Evolutionary conservation across 2,888 invertebrate genomes (phyloP), one percentile per base, ranked within the genome.

Genomic region (Anoncus sp.): DNA sequence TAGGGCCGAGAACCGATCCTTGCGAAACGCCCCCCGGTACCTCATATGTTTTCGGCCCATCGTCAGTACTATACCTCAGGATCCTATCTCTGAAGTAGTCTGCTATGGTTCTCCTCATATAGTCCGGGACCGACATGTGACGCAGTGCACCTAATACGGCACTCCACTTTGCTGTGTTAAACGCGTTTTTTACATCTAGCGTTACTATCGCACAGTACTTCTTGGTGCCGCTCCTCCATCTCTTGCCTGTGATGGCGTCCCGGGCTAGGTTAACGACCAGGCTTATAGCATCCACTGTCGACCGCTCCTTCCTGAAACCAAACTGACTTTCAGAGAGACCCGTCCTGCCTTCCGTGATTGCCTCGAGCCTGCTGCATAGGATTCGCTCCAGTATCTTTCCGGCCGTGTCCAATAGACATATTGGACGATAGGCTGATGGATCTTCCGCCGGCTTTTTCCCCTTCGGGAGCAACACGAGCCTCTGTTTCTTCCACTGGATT

Each of bases 401-500:
- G 2, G 78, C 67, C 5, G 77, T 75, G 43, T 81, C 79, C n/a
- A 82, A 55, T 66, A 82, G 79, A 63, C 81, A 81, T 3, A 81
- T 18, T 4, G 60, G 67, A 12, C 62, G 74, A 24, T 69, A 75
- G 0, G 78, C 74, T 12, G 81, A 80, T 1, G 80, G 75, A 14
- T 80, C 79, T 1, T 75, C 74, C 0, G 75, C 63, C 12, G 75
- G 74, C 18, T 71, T 77, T 1, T 76, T 75, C 0, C 78, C 66
- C 55, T 84, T 81, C 0, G 79, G 80, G 5, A 83, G 53, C 7
- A 83, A 81, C 0, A 84, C 82, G 0, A 83, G 77, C 20, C 77
- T 57, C 40, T 79, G 71, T 31, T 12, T 12, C 22, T 83, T 81
- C 79, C 80, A 81, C n/a, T 22, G 14, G 1, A 5, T 10, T 0